These are phyloP conservation scores for Eretmochelys imbricata DNA, from an alignment of 2,113 vertebrate genomes.

Conservation along the genomic window DNA sequence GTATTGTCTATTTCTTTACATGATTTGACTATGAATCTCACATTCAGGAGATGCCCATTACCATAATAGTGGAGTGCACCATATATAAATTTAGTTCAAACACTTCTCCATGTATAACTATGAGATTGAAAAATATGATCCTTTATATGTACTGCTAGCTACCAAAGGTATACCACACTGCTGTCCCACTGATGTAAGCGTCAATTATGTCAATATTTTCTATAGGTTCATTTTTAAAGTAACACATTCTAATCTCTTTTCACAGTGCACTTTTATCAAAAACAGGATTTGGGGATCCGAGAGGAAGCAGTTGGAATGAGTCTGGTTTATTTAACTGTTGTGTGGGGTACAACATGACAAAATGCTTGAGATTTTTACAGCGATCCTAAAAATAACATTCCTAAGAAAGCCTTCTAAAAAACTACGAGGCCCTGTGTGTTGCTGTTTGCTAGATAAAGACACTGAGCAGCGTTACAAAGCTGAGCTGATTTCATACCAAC, in stretches of 20 bases:
- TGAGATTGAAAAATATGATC: neutral
- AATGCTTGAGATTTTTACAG: neutral
- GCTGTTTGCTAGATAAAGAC: slow-evolving; percentile 57
- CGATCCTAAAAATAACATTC: neutral
- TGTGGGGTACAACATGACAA: neutral
- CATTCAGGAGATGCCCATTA: neutral
- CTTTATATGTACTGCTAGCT: neutral
- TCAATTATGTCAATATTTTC: neutral
- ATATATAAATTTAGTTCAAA: neutral
- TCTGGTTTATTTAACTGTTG: neutral
- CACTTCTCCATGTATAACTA: neutral
- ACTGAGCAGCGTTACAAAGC: slow-evolving; percentile 59
- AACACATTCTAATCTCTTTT: neutral
- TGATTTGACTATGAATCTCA: neutral
- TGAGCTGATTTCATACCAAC: slow-evolving; percentile 61
- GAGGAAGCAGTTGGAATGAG: neutral
- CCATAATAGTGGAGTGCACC: neutral
- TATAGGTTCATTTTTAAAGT: neutral
- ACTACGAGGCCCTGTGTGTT: neutral
- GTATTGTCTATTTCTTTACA: neutral
- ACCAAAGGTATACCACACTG: neutral
- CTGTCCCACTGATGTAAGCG: neutral
- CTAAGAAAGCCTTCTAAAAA: neutral
- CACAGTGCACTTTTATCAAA: neutral
- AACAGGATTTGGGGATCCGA: neutral